These are phyloP conservation scores for Lasaia peninsularis DNA, from an alignment of 1,140 invertebrate species.

Conservation along the genomic window DNA sequence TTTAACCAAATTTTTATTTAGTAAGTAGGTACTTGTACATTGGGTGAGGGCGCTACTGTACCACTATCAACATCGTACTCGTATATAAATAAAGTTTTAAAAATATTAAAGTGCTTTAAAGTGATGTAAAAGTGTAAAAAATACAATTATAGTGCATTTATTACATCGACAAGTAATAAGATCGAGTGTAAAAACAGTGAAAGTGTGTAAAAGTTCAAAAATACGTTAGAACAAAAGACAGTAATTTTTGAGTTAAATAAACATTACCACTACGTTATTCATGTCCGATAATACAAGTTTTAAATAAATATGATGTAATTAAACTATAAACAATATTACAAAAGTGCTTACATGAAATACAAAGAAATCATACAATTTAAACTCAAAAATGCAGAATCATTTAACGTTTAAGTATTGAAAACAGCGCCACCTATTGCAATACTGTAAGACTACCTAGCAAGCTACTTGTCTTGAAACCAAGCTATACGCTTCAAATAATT, in stretches of 20 bases:
- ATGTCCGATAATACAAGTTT: background rate
- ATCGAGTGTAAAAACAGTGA: conserved; percentile 1
- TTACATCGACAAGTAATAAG: background rate
- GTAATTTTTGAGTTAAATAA: background rate
- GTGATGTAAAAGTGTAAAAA: background rate
- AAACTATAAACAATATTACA: background rate
- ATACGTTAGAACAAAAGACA: conserved; percentile 1
- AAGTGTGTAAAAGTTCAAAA: background rate
- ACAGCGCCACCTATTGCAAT: conserved; percentile 9
- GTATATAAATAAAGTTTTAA: background rate
- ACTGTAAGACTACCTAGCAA: background rate
- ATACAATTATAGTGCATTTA: background rate
- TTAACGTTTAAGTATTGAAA: too few relatives aligned
- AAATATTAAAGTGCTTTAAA: background rate
- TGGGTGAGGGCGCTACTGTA: too few relatives aligned
- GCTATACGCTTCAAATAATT: background rate
- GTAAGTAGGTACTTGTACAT: too few relatives aligned
- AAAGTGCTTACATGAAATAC: background rate
- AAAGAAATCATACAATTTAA: background rate
- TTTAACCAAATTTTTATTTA: too few relatives aligned
- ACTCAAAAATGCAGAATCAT: background rate
- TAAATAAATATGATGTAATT: background rate
- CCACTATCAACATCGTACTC: background rate
- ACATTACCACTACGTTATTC: background rate
- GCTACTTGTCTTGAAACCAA: too few relatives aligned